phyloP scores from a whole-genome alignment of 1,140 invertebrate genomes.

The Pogonomyrmex californicus region DNA sequence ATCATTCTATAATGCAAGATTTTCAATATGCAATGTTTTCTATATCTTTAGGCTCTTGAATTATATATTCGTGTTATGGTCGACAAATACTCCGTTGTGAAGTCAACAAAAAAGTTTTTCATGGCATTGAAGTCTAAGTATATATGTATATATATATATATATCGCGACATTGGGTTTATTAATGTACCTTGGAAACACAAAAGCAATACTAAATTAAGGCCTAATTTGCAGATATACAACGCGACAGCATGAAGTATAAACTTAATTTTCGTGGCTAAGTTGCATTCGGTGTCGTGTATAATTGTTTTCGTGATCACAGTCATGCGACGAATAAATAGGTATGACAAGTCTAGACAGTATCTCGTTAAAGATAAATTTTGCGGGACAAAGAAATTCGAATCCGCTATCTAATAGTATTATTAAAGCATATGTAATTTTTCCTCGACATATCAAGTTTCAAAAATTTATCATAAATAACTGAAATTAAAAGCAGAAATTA shows the following conservation, averaged over 20 bases:
- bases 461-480: neutral
- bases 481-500: neutral
- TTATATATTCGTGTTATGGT: neutral
- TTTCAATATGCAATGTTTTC: neutral
- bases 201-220: conserved; percentile 57
- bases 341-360: neutral
- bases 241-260: conserved; percentile 27
- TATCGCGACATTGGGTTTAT: conserved; percentile 36
- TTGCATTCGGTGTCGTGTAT: conserved; percentile 26
- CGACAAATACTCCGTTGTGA: conserved; percentile 23
- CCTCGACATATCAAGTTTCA: neutral
- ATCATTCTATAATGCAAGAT: neutral
- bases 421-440: neutral
- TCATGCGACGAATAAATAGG: conserved; percentile 29
- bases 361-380: conserved; percentile 17
- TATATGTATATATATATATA: no score
- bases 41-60: conserved; percentile 41
- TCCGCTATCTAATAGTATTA: neutral
- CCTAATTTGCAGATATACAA: conserved; percentile 41
- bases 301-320: conserved; percentile 35
- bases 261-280: conserved; percentile 47
- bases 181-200: conserved; percentile 35
- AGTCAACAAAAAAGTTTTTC: conserved; percentile 50
- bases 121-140: neutral
- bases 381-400: neutral